Conservation (phyloP, 2,888 invertebrate genomes). For the Calliphora vomitoria region DNA sequence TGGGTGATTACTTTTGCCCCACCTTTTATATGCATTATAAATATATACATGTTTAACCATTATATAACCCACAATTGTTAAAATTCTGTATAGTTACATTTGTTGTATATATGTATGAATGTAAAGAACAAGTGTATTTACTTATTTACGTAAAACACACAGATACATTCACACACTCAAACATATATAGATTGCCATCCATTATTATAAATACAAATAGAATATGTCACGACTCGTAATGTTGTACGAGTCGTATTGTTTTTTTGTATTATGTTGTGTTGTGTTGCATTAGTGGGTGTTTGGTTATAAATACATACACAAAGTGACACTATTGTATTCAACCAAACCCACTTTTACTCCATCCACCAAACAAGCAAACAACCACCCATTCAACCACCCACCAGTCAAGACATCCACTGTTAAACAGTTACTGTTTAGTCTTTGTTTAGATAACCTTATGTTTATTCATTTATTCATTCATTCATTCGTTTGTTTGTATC, state of each 20-base stretch:
- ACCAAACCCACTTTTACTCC: constrained; percentile 9
- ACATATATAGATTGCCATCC: not conserved
- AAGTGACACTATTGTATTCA: constrained; percentile 36
- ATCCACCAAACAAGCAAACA: constrained; percentile 8
- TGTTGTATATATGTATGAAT: not conserved
- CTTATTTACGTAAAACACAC: constrained; percentile 23
- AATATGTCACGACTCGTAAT: constrained; percentile 67
- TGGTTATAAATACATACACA: constrained; percentile 35
- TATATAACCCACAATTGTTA: constrained; percentile 59
- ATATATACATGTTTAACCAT: constrained; percentile 8
- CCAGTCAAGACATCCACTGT: constrained; percentile 14
- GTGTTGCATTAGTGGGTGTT: constrained; percentile 57
- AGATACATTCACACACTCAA: not conserved
- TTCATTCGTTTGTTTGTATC: constrained; percentile 17
- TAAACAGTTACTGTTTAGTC: constrained; percentile 53
- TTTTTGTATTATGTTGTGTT: no score
- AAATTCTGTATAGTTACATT: not conserved
- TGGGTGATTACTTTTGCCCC: no score
- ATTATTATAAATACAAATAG: constrained; percentile 50
- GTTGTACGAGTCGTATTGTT: constrained; percentile 11
- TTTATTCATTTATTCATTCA: constrained; percentile 54
- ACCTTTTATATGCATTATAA: not conserved
- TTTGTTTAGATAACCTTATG: constrained; percentile 66
- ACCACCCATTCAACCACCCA: constrained; percentile 46
- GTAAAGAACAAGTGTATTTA: constrained; percentile 6